Base-by-base conservation (phyloP, 2,888 invertebrate genomes). In the Folsomia manolachei region DNA sequence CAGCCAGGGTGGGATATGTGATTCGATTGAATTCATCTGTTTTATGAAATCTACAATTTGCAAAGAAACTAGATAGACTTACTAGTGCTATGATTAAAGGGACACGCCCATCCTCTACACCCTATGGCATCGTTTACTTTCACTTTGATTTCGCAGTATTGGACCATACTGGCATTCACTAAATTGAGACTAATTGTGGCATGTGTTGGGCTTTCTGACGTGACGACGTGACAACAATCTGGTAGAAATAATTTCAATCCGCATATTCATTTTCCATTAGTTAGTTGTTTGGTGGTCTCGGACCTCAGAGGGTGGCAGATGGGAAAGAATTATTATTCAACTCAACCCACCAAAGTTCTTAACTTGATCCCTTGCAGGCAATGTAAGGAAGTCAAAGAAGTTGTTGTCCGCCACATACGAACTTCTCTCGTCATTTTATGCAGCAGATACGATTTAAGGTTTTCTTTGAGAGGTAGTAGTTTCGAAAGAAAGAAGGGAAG, bases 181-280 rank as follows among this genome's bases (percentile, higher is more conserved):
- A 39, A 14, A 14, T 9, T 39, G 39, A 39, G 39, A 4, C 39
- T 39, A n/a, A n/a, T n/a, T n/a, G n/a, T n/a, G n/a, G n/a, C n/a
- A n/a, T n/a, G n/a, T n/a, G n/a, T n/a, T n/a, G n/a, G n/a, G n/a
- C n/a, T n/a, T n/a, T n/a, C n/a, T 39, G 39, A 39, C 39, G 39
- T 39, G n/a, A n/a, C n/a, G n/a, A n/a, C n/a, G 39, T 39, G 39
- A 39, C 39, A 39, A 39, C 39, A 56, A 56, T 18, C 56, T 7
- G n/a, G 56, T 56, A 19, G 21, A 21, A 56, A 56, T 56, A 56
- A 56, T 56, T 56, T 56, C 19, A 56, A 56, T 21, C 56, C 56
- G 56, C 56, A 56, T 56, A 56, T 56, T 56, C 56, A 56, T 56
- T 56, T 56, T 21, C 56, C 21, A 19, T 51, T n/a, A n/a, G n/a